phyloP scores from a whole-genome alignment of 2,797 vertebrate genomes.

The Phrynocephalus vlangalii region DNA sequence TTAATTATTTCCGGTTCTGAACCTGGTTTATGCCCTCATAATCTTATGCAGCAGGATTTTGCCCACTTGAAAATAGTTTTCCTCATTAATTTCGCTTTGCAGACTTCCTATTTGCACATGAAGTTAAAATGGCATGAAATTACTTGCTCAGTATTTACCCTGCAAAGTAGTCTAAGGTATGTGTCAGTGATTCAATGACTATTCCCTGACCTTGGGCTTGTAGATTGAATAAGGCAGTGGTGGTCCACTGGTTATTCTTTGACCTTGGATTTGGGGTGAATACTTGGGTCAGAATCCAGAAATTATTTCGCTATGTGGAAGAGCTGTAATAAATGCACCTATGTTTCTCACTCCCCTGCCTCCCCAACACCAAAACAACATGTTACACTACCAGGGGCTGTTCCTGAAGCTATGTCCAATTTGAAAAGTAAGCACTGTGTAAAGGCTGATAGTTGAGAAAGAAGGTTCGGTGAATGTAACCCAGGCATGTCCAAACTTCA shows the following conservation, averaged over 20 bases:
- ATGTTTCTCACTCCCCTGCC: background rate
- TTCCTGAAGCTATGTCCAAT: background rate
- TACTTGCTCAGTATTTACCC: background rate
- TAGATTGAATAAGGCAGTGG: background rate
- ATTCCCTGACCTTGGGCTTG: background rate
- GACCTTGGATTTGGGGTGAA: background rate
- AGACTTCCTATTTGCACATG: background rate
- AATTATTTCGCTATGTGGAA: background rate
- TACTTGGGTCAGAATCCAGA: background rate
- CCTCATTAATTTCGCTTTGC: background rate
- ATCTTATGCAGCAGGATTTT: too few species aligned
- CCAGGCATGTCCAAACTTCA: too few species aligned
- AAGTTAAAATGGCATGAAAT: background rate
- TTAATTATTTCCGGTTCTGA: too few species aligned
- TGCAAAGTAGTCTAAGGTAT: constrained; percentile 16
- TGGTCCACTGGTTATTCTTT: background rate
- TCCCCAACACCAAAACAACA: background rate
- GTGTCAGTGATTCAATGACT: background rate
- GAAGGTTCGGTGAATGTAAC: too few species aligned
- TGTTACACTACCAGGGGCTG: background rate
- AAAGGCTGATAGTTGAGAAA: background rate
- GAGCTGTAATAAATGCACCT: background rate
- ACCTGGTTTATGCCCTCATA: too few species aligned
- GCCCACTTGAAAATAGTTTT: background rate
- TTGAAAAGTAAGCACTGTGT: background rate